phyloP scores from a whole-genome alignment of 2,888 invertebrate genomes.

The Campoplex nolae region DNA sequence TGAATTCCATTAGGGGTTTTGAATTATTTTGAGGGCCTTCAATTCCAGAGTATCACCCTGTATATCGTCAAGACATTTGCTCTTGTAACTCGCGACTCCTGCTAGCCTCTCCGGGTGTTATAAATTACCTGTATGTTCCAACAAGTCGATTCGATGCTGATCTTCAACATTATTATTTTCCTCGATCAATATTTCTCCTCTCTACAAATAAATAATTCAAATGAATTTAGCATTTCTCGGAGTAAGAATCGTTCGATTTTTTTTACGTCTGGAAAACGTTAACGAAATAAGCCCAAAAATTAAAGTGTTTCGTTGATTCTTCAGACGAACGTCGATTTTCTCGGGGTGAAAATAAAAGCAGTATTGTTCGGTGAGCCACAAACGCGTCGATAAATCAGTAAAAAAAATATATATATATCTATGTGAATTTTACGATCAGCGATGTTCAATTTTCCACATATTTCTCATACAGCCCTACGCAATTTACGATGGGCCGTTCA shows the following conservation, averaged over 20 bases:
- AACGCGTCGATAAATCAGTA: not conserved
- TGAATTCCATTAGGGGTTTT: not conserved
- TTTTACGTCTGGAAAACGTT: no score
- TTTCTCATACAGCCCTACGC: conserved; percentile 20
- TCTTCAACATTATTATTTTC: conserved; percentile 5
- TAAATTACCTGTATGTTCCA: conserved; percentile 14
- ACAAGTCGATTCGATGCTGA: not conserved
- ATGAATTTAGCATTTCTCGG: not conserved
- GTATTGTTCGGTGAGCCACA: not conserved
- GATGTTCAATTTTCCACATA: conserved; percentile 23
- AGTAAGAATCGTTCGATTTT: not conserved
- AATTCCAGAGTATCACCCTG: not conserved
- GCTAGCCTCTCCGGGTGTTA: not conserved
- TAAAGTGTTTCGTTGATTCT: not conserved
- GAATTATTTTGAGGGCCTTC: not conserved
- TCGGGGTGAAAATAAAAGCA: not conserved
- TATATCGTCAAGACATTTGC: not conserved
- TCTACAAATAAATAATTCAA: not conserved
- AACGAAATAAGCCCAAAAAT: not conserved
- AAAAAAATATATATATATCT: not conserved
- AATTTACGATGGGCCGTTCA: conserved; percentile 23
- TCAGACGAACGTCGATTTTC: not conserved
- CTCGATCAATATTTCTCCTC: not conserved
- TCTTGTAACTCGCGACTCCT: not conserved
- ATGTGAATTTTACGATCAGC: conserved; percentile 20